Base-by-base conservation (phyloP, 2,888 invertebrate genomes). In the Mellilla xanthometata region DNA sequence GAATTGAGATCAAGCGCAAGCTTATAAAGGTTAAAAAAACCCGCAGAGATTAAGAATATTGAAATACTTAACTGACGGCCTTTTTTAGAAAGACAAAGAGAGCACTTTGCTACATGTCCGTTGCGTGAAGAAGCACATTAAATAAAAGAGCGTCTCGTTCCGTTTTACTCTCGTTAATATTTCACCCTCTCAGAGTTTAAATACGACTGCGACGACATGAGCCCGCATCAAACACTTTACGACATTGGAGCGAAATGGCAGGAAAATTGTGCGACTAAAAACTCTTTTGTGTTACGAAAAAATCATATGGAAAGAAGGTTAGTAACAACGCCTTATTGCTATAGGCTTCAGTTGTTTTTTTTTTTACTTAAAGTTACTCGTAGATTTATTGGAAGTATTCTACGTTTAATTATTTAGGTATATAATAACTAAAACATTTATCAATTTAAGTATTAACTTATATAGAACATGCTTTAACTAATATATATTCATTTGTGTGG, bases 71-170 rank as follows among this genome's bases (percentile, higher is more conserved):
- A 33, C 12, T 7, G 12, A 19, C 2, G 31, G 12, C 12, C 8
- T 33, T n/a, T n/a, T n/a, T n/a, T 15, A 27, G 5, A 15, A 34
- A 35, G 15, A 35, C 27, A 35, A 27, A 15, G 15, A 15, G 10
- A 11, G 10, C 27, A 27, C 27, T 35, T 35, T 27, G 8, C 35
- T 4, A 15, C 27, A 9, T 35, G 26, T 33, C 32, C 9, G 33
- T 34, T 29, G 34, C 28, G 41, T 41, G 33, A 41, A 34, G 41
- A 29, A 41, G 34, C 12, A 41, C 41, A 41, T 42, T 42, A 34
- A 23, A 24, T 28, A 34, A 42, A 42, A 24, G 12, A 35, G 28
- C 28, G 13, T 34, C 12, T 42, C 24, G 29, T 34, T 11, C 29
- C 15, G 31, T 29, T 30, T 34, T 42, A 29, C 28, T 13, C 9